Percentiles rank a stretch among this genome's conserved stretches.
Evolutionary conservation across 2,797 vertebrate species (phyloP).

Genomic region (Pyrocephalus nanus): DNA sequence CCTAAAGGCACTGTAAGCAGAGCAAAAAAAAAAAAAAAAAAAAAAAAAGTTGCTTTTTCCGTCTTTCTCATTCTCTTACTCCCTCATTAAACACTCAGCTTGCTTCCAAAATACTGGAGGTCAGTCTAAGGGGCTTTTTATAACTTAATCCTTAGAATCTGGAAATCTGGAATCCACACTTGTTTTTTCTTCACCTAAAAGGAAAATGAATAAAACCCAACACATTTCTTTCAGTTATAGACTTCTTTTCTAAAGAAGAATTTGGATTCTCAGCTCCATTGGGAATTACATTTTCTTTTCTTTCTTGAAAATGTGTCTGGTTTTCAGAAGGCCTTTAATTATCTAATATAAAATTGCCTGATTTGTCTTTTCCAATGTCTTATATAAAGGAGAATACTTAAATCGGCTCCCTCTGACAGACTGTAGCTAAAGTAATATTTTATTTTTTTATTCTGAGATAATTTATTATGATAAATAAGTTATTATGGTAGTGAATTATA

Average conservation of each 20-base stretch:
- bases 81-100: constrained; percentile 15
- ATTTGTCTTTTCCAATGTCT: neutral
- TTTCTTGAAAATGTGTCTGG: neutral
- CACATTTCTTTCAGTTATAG: neutral
- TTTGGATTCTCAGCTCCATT: neutral
- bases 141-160: neutral
- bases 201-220: neutral
- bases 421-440: neutral
- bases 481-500: neutral
- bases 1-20: constrained; percentile 1
- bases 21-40: neutral
- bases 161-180: neutral
- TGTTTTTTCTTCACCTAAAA: neutral
- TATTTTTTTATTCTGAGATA: constrained; percentile 13
- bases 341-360: neutral
- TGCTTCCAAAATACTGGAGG: neutral
- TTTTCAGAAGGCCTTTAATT: constrained; percentile 21
- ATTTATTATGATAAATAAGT: constrained; percentile 38
- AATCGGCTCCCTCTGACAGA: neutral
- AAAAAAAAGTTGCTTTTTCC: neutral
- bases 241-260: neutral
- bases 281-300: neutral
- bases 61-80: neutral
- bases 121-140: constrained; percentile 18
- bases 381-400: neutral